Evolutionary conservation across 2,888 invertebrate species (phyloP).

Genomic region (Ramazzottius varieornatus): DNA sequence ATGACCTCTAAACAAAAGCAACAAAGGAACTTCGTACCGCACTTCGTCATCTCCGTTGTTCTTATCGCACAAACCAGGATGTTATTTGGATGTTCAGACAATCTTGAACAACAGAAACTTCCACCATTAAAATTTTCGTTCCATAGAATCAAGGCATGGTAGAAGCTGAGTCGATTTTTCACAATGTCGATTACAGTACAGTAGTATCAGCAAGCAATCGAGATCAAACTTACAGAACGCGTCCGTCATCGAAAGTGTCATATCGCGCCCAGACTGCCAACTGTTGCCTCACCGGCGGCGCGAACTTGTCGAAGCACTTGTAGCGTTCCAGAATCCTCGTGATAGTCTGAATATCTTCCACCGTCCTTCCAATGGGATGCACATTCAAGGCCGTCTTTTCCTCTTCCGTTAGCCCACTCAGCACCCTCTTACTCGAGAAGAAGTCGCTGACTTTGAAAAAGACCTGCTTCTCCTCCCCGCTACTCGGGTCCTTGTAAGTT

Average conservation of each 20-base stretch:
- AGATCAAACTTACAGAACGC: background rate
- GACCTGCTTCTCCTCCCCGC: background rate
- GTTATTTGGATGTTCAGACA: no score
- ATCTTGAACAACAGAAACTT: no score
- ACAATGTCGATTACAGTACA: no score
- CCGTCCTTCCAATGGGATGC: background rate
- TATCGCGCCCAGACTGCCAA: background rate
- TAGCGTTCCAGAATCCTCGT: background rate
- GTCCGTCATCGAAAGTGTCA: background rate
- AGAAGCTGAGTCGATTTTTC: no score
- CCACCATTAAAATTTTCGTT: no score
- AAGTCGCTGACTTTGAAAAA: background rate
- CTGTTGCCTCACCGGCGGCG: background rate
- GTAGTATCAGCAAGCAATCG: no score
- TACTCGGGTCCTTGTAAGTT: background rate
- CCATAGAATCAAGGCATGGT: no score
- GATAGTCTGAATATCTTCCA: background rate
- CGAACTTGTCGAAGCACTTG: background rate
- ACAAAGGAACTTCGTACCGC: no score
- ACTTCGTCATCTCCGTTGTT: no score
- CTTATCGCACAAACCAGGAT: no score
- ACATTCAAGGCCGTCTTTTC: background rate
- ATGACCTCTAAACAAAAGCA: no score
- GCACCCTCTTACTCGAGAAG: background rate
- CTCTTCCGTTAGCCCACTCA: background rate